Percentiles rank a stretch among this genome's conserved stretches.
These are phyloP conservation scores for Bolinopsis microptera DNA, from an alignment of 37 sponge, comb jelly and placozoan species.

Conservation along the genomic window DNA sequence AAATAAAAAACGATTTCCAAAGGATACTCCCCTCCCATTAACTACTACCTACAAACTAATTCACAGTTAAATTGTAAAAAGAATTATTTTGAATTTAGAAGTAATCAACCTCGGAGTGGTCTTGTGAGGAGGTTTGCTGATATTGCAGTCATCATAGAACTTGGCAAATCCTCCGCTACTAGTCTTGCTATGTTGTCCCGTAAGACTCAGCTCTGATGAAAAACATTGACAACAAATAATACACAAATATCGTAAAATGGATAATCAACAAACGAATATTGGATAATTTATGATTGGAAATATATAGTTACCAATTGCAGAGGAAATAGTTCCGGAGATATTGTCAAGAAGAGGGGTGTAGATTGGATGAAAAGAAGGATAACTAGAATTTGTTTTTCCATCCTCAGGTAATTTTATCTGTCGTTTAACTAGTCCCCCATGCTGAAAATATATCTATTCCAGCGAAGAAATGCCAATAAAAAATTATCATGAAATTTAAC, in stretches of 20 bases:
- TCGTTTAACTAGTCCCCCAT: not conserved
- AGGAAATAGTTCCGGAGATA: not conserved
- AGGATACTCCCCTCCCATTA: no score
- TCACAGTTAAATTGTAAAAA: not conserved
- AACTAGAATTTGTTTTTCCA: not conserved
- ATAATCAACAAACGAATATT: no score
- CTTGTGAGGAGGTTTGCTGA: conserved; percentile 24
- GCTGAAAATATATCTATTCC: not conserved
- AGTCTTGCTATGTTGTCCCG: not conserved
- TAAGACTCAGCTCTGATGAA: not conserved
- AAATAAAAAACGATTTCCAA: no score
- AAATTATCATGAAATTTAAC: no score
- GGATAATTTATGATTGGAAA: no score
- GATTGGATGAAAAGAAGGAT: not conserved
- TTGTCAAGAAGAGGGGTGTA: conserved; percentile 28
- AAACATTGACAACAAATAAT: not conserved
- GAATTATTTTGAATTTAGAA: no score
- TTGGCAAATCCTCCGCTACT: not conserved
- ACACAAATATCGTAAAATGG: not conserved
- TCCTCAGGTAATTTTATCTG: not conserved
- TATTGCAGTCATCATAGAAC: not conserved
- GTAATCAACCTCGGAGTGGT: not conserved
- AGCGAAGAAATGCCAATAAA: no score
- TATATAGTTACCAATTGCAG: conserved; percentile 34
- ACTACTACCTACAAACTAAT: no score